A percentile compares a stretch with the other conserved stretches of the same genome.
Conservation (phyloP, 2,797 vertebrate species). For the Sebastes ruberrimus region DNA sequence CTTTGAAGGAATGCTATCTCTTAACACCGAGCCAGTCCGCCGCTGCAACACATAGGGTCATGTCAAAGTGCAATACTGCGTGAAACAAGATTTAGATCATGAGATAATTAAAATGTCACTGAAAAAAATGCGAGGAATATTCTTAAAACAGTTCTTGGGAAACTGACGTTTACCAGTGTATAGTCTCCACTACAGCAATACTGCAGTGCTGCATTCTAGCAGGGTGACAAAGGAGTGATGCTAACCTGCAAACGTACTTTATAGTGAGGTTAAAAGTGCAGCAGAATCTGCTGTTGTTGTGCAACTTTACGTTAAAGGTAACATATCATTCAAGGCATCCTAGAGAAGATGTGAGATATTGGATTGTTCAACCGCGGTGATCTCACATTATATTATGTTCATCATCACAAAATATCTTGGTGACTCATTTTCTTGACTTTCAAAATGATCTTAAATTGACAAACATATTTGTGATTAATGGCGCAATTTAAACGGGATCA, state of each 20-base stretch:
- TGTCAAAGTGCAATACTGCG: not conserved
- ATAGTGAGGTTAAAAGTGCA: not conserved
- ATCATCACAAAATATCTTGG: not conserved
- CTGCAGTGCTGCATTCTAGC: not conserved
- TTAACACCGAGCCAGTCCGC: not conserved
- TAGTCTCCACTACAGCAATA: not conserved
- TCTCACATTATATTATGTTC: not conserved
- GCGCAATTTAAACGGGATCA: too few relatives aligned
- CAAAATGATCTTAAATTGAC: too few relatives aligned
- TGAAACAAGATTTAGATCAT: not conserved
- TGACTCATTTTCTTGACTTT: not conserved
- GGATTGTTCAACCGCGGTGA: not conserved
- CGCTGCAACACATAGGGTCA: not conserved
- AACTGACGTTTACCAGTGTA: not conserved
- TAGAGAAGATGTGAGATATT: not conserved
- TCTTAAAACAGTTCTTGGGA: not conserved
- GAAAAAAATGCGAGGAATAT: not conserved
- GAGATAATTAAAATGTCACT: not conserved
- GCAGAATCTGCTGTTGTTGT: not conserved
- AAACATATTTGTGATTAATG: too few relatives aligned
- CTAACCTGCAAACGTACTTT: not conserved
- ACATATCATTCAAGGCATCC: not conserved
- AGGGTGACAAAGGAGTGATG: not conserved
- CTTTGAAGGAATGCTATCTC: conserved; percentile 17
- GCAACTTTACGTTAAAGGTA: too few relatives aligned